Evolutionary conservation across 2,888 invertebrate species (phyloP), one percentile per base, ranked within the genome.

Genomic region (Synergus itoensis): DNA sequence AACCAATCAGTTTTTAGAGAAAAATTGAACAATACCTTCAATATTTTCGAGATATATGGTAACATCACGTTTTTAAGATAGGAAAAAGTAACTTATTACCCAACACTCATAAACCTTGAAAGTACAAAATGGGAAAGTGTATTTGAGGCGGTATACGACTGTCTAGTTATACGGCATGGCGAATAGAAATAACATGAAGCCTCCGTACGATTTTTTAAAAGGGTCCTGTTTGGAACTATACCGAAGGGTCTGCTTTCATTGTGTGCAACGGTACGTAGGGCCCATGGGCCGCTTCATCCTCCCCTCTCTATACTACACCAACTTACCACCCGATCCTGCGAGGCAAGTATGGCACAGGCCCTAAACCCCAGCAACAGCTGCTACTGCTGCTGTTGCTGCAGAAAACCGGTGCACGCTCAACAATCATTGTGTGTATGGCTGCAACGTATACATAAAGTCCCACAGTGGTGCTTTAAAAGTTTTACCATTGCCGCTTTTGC

Each of bases 381-480:
- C 88, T 88, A 89, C 88, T 84, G 36, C 36, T 36, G 36, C 36
- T 36, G 81, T 80, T 83, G 81, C 81, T 84, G 88, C 88, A 89
- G 86, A 88, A 87, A 89, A 90, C 89, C 89, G 89, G 89, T 89
- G 89, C 89, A 87, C 84, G 86, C 82, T 81, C 86, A 88, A 90
- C 81, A 89, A 89, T 90, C 89, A 90, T 90, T 90, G 88, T 89
- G 88, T 89, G 84, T 84, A 81, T 87, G 84, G 85, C 53, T 40
- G 28, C 75, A 48, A 69, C 77, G 80, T 76, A 77, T 80, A 79
- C 79, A 83, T 84, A 78, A 81, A 81, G 82, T 78, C 83, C 81
- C 80, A 36, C 36, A 36, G 36, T 36, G 36, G 36, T 36, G 36
- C 36, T 36, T 36, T 36, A 36, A 36, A 36, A 36, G 4, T 45